A percentile compares a stretch with the other conserved stretches of the same genome.
Conservation (phyloP, 1,140 invertebrate genomes). For the Hydropsyche tenuis region DNA sequence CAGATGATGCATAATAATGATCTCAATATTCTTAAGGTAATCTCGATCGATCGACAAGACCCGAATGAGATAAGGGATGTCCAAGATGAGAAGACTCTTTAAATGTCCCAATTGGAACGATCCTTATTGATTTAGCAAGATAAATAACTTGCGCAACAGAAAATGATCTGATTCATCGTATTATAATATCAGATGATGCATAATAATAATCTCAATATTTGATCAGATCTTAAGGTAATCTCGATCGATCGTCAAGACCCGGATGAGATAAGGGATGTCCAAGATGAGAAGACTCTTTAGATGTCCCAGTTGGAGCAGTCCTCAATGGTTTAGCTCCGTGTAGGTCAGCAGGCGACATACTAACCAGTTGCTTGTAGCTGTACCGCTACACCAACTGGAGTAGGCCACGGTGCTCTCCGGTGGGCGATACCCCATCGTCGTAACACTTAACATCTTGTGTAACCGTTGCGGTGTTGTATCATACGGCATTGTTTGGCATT, state of each 20-base stretch:
- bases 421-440: neutral
- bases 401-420: conserved; percentile 27
- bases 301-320: neutral
- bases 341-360: conserved; percentile 33
- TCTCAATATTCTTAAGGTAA: too few species aligned
- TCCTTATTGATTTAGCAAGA: too few species aligned
- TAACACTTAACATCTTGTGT: conserved; percentile 18
- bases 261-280: neutral
- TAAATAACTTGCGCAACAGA: too few species aligned
- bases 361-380: conserved; percentile 14
- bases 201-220: too few species aligned
- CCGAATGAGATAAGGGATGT: neutral
- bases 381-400: conserved; percentile 34
- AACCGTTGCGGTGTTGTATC: conserved; percentile 15
- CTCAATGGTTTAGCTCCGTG: conserved; percentile 16
- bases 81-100: too few species aligned
- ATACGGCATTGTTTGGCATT: neutral
- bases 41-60: conserved; percentile 4
- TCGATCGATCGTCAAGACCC: neutral
- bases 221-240: too few species aligned
- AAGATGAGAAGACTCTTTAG: neutral
- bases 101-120: too few species aligned
- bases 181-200: too few species aligned
- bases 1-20: too few species aligned
- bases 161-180: too few species aligned